Percentiles rank a stretch among this genome's conserved stretches.
phyloP scores from a whole-genome alignment of 2,888 invertebrate genomes.

The Globia sparganii region DNA sequence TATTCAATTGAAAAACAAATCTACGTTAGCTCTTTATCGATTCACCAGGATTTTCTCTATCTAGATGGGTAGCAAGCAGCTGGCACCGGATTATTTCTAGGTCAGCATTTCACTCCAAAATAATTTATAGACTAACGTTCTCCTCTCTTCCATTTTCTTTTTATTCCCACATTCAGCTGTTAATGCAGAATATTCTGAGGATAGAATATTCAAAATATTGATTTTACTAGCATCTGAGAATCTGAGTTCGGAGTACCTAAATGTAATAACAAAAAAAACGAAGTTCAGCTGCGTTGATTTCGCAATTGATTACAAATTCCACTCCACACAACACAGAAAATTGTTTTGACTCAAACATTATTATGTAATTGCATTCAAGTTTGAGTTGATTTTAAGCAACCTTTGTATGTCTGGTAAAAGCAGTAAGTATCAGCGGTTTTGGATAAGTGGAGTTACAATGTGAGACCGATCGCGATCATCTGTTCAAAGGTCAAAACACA shows the following conservation, averaged over 20 bases:
- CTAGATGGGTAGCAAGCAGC: neutral
- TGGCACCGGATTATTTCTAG: slow-evolving; percentile 19
- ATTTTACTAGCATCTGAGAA: neutral
- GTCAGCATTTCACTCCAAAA: slow-evolving; percentile 9
- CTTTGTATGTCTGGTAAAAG: neutral
- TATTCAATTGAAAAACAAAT: neutral
- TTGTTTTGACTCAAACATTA: slow-evolving; percentile 26
- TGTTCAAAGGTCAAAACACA: neutral
- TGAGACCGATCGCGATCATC: no score
- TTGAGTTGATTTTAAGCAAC: slow-evolving; percentile 6
- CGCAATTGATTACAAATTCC: slow-evolving; percentile 41
- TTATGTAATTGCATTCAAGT: slow-evolving; percentile 15
- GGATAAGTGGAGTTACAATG: neutral
- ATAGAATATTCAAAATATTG: neutral
- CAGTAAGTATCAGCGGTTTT: slow-evolving; percentile 1
- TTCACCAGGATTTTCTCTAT: neutral
- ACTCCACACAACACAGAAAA: slow-evolving; percentile 18
- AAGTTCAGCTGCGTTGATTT: slow-evolving; percentile 37
- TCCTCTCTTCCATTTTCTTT: slow-evolving; percentile 1
- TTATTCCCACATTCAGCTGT: neutral
- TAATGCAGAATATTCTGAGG: slow-evolving; percentile 3
- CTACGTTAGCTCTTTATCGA: slow-evolving; percentile 1
- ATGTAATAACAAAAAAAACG: slow-evolving; percentile 1
- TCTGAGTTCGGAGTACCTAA: neutral
- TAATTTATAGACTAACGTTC: neutral